Percentiles rank a stretch among this genome's conserved stretches.
These are phyloP conservation scores for Microctonus aethiopoides DNA, from an alignment of 2,888 invertebrate species.

Conservation along the genomic window DNA sequence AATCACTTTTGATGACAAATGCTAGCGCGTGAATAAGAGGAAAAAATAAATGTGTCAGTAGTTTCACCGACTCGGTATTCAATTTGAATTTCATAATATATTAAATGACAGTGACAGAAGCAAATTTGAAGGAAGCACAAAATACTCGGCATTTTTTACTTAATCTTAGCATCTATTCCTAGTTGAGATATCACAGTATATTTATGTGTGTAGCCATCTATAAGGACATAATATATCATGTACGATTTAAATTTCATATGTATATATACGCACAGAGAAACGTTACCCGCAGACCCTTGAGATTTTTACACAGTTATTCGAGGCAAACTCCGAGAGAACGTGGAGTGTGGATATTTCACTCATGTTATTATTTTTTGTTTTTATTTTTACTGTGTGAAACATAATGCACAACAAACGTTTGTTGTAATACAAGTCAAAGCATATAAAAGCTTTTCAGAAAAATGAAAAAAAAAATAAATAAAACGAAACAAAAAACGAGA, in stretches of 20 bases:
- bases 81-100: too few species aligned
- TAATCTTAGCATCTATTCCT: too few species aligned
- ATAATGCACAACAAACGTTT: conserved; percentile 48
- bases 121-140: too few species aligned
- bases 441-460: conserved; percentile 9
- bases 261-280: not conserved
- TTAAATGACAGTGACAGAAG: too few species aligned
- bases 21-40: too few species aligned
- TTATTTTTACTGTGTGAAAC: conserved; percentile 5
- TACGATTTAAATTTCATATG: not conserved
- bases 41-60: too few species aligned
- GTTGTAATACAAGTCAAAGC: conserved; percentile 40
- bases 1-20: too few species aligned
- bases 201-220: not conserved
- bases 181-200: too few species aligned
- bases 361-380: conserved; percentile 7
- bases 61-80: too few species aligned
- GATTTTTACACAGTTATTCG: not conserved
- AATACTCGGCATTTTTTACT: too few species aligned
- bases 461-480: not conserved
- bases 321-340: conserved; percentile 23
- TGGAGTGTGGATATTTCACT: not conserved
- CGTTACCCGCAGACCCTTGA: not conserved
- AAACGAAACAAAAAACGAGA: conserved; percentile 1
- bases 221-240: not conserved